A percentile compares a stretch with the other conserved stretches of the same genome.
Conservation (phyloP, 2,113 vertebrate genomes). For the Lota lota region DNA sequence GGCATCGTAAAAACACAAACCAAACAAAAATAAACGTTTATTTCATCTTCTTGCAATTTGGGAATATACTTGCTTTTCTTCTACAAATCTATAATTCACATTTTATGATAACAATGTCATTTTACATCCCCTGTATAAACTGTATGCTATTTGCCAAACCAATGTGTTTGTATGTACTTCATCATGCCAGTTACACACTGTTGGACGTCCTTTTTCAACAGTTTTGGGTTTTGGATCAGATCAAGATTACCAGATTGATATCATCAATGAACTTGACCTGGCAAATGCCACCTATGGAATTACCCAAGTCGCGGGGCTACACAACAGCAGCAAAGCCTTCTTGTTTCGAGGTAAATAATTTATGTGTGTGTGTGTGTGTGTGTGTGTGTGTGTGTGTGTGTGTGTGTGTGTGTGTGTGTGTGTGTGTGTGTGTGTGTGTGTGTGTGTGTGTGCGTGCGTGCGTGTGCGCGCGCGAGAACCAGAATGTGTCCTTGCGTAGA, state of each 20-base stretch:
- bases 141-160: too few species aligned
- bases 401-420: not conserved
- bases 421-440: slow-evolving; percentile 2
- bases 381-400: not conserved
- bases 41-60: too few species aligned
- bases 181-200: too few species aligned
- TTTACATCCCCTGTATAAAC: too few species aligned
- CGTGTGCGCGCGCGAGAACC: not conserved
- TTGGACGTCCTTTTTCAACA: slow-evolving; percentile 51
- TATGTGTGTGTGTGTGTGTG: not conserved
- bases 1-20: too few species aligned
- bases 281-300: slow-evolving; percentile 87
- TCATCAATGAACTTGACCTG: slow-evolving; percentile 87
- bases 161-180: too few species aligned
- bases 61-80: too few species aligned
- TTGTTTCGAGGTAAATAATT: slow-evolving; percentile 85
- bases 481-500: too few species aligned
- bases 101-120: too few species aligned
- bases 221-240: slow-evolving; percentile 86
- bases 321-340: slow-evolving; percentile 93
- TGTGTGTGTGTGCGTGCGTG: not conserved
- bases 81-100: too few species aligned
- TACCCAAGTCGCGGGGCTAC: slow-evolving; percentile 88
- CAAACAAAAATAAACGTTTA: too few species aligned
- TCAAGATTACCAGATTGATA: slow-evolving; percentile 87